Evolutionary conservation across 2,113 vertebrate genomes (phyloP).

Genomic region (Myodes glareolus): DNA sequence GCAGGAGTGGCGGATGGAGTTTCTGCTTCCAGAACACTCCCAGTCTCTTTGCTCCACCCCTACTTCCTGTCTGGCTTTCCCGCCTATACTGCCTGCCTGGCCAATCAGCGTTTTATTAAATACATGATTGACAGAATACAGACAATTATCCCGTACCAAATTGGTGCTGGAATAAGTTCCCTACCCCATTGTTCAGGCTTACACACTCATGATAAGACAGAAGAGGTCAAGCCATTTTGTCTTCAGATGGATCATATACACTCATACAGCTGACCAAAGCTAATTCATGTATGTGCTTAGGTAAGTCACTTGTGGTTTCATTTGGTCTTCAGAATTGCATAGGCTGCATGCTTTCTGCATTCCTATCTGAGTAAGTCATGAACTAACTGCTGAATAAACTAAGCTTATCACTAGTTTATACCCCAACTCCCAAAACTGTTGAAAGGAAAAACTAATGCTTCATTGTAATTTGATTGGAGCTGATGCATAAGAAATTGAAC

Average conservation of each 20-base stretch:
- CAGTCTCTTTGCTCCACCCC: no score
- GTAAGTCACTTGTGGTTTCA: neutral
- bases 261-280: neutral
- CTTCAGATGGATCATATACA: neutral
- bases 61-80: no score
- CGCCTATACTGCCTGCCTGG: no score
- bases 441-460: neutral
- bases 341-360: neutral
- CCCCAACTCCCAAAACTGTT: neutral
- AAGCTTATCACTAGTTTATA: constrained; percentile 14
- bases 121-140: no score
- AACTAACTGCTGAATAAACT: neutral
- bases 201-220: neutral
- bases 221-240: neutral
- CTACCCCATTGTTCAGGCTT: neutral
- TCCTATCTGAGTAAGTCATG: neutral
- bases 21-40: no score
- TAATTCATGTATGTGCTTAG: neutral
- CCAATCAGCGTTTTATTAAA: no score
- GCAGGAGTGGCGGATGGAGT: no score
- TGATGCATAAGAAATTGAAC: constrained; percentile 43
- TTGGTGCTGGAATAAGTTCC: neutral
- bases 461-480: neutral
- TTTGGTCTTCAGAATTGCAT: neutral
- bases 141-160: no score